Evolutionary conservation across 2,113 vertebrate species (phyloP).

Genomic region (Crotalus viridis): DNA sequence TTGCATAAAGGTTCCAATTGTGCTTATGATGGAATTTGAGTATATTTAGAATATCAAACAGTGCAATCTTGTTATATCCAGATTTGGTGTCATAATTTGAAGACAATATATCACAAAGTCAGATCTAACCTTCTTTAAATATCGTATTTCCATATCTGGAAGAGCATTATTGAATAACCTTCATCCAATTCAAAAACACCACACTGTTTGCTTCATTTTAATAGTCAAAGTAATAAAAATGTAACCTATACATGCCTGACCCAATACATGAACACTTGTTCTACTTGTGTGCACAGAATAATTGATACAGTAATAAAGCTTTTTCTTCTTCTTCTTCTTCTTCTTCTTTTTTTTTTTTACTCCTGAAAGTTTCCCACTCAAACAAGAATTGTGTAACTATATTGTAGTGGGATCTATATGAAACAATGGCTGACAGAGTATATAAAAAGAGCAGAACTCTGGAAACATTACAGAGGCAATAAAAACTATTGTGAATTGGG

Average conservation of each 20-base stretch:
- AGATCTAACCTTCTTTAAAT: neutral
- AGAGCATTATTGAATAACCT: neutral
- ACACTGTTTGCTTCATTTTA: neutral
- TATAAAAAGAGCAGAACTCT: conserved; percentile 30
- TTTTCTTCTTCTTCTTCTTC: neutral
- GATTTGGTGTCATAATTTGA: neutral
- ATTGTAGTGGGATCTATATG: conserved; percentile 33
- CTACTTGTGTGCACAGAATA: neutral
- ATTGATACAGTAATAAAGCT: neutral
- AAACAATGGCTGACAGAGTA: conserved; percentile 35
- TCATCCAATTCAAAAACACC: neutral
- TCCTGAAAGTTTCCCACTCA: conserved; percentile 31
- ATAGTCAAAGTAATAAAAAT: neutral
- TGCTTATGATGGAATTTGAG: neutral
- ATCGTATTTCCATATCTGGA: neutral
- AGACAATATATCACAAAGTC: neutral
- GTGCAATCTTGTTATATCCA: neutral
- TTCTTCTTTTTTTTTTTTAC: neutral
- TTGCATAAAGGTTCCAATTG: neutral
- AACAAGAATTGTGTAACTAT: conserved; percentile 33
- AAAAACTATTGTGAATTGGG: conserved; percentile 35
- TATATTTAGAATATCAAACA: neutral
- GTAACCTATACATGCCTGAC: neutral
- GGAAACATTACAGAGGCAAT: conserved; percentile 29
- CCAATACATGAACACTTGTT: neutral